phyloP scores from a whole-genome alignment of 2,113 vertebrate species.

The Siphamia tubifer region DNA sequence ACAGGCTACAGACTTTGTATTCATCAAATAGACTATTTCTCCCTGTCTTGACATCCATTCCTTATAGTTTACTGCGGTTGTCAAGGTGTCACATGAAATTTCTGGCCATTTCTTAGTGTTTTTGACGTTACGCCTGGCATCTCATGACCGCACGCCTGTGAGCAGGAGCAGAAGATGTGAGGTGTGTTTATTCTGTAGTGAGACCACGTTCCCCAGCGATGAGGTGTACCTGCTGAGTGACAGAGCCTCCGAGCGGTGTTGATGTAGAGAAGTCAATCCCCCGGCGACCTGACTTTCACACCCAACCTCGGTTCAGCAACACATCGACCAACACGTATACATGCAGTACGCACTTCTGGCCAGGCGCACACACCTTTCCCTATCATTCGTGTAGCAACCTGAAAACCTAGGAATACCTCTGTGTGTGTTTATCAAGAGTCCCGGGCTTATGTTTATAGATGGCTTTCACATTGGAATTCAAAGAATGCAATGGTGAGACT shows the following conservation, averaged over 20 bases:
- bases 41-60: conserved; percentile 11
- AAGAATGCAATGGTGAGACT: conserved; percentile 48
- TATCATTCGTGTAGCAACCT: conserved; percentile 67
- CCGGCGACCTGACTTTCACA: conserved; percentile 49
- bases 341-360: not conserved
- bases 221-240: conserved; percentile 74
- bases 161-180: conserved; percentile 53
- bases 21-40: conserved; percentile 24
- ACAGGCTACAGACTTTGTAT: not conserved
- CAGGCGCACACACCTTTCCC: not conserved
- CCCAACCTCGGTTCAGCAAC: conserved; percentile 15
- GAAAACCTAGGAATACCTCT: conserved; percentile 53
- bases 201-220: conserved; percentile 60
- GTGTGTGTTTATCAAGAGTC: conserved; percentile 32
- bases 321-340: not conserved
- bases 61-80: conserved; percentile 2
- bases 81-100: conserved; percentile 35
- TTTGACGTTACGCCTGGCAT: conserved; percentile 15
- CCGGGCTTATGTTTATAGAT: conserved; percentile 55
- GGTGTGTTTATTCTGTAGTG: conserved; percentile 68
- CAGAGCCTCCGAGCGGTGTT: conserved; percentile 67
- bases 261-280: conserved; percentile 59
- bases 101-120: not conserved
- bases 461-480: conserved; percentile 66
- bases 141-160: conserved; percentile 6